phyloP scores from a whole-genome alignment of 2,113 vertebrate genomes.

The Rhinolophus ferrumequinum region DNA sequence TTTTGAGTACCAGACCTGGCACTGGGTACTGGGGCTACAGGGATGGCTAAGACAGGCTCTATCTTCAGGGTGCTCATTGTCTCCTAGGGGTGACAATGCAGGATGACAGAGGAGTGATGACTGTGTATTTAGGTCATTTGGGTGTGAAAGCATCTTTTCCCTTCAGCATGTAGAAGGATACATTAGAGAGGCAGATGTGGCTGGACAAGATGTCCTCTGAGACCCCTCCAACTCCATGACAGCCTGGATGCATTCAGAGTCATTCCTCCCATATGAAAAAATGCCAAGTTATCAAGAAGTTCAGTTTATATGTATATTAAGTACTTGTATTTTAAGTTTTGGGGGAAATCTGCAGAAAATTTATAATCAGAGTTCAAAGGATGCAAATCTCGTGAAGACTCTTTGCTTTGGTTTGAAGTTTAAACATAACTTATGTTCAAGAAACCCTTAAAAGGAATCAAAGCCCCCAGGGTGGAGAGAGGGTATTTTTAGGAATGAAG shows the following conservation, averaged over 20 bases:
- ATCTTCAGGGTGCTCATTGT: background rate
- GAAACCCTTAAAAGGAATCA: background rate
- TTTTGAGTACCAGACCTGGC: background rate
- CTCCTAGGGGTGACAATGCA: background rate
- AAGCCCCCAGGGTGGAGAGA: background rate
- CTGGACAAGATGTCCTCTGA: background rate
- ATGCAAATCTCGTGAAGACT: background rate
- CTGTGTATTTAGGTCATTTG: background rate
- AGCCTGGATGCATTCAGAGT: background rate
- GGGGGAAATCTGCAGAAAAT: background rate
- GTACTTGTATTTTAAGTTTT: background rate
- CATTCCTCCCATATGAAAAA: background rate
- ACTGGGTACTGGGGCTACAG: background rate
- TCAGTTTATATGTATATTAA: background rate
- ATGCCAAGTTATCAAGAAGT: background rate
- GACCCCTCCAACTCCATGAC: background rate
- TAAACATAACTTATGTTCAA: background rate
- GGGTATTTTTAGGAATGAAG: background rate
- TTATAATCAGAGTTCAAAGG: background rate
- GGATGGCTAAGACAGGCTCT: background rate
- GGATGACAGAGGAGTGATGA: background rate
- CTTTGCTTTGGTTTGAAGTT: slow-evolving; percentile 43
- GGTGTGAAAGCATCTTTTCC: background rate
- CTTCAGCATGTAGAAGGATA: background rate
- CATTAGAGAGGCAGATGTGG: background rate